Base-by-base conservation (phyloP, 2,888 invertebrate genomes). In the Eupithecia centaureata region DNA sequence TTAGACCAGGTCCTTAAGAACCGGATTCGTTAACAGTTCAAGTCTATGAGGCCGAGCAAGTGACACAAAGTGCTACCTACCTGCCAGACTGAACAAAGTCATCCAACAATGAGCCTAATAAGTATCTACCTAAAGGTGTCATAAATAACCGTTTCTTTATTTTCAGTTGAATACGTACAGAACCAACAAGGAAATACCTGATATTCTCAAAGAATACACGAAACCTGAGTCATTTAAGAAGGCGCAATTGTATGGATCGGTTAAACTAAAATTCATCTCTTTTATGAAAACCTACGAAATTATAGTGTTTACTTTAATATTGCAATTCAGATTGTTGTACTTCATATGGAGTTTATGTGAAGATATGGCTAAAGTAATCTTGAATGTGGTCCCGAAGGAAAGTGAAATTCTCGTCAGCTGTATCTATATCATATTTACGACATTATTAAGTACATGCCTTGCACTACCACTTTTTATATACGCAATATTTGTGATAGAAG, bases 401-500 rank as follows among this genome's bases (percentile, higher is more conserved):
- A 95, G 95, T 82, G 98, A 98, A 91, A 96, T 98, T 67, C 79
- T 95, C 13, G 94, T 97, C 61, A 98, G 98, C 79, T 95, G 97
- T 76, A 91, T 96, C 28, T 99, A 98, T 88, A 94, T 97, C 77
- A 87, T 96, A 1, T 82, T 97, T 65, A 94, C 96, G 51, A 96
- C 96, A 73, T 77, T 96, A 10, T 93, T 97, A 72, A 95, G 95
- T 75, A 95, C 95, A 47, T 79, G 97, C 54, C 91, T 95, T 18
- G 95, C 95, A 74, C 87, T 98, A 81, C 99, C 99, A 15, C 96
- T 98, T 82, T 95, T 95, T 62, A 90, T 98, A 59, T 99, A 99
- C 89, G 94, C 95, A 67, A 98, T 96, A 25, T 99, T 99, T 94
- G 95, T 98, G 0, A 91, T 99, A 63, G 99, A 99, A 91, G 96